Base-by-base conservation (phyloP, 1,140 invertebrate species). In the Brachionus rubens region DNA sequence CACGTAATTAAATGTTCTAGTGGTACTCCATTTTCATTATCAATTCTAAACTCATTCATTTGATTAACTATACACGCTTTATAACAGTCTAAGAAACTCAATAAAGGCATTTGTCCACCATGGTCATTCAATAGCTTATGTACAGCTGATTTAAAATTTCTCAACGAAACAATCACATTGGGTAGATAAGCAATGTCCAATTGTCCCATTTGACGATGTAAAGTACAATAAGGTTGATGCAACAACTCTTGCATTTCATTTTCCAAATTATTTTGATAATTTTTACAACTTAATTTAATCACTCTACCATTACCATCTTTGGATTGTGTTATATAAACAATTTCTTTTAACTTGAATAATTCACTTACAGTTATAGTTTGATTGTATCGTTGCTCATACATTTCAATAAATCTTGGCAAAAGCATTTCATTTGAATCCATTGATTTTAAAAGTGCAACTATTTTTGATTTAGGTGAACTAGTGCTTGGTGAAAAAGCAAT, bases 1-100 rank as follows among this genome's bases (percentile, higher is more conserved):
- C 91, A 92, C n/a, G 90, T 89, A 0, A 94, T 87, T 21, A 94
- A 84, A 84, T 94, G 92, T 81, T 94, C 92, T 21, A 94, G 81
- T 10, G 91, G 90, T 4, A 93, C 91, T 1, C 91, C 91, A 76
- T 85, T 87, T 26, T 83, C 81, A 30, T 88, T 87, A 80, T 88
- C 80, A 77, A 77, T 26, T 21, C 54, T 59, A 16, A 77, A 52
- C 4, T 78, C 77, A 0, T 83, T 46, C 10, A 70, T 70, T 56
- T 92, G 92, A 82, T 92, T 94, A 77, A 88, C 87, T 48, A 90
- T 87, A 77, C 93, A 88, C 81, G 91, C 92, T 78, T 16, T 79
- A 81, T 81, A 52, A 77, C 5, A 77, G 77, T 76, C 40, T 7
- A 76, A 54, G 12, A 24, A 90, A 89, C 89, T 91, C 77, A 89